Base-by-base conservation (phyloP, 1,140 invertebrate genomes). In the Rhagoletis zephyria region DNA sequence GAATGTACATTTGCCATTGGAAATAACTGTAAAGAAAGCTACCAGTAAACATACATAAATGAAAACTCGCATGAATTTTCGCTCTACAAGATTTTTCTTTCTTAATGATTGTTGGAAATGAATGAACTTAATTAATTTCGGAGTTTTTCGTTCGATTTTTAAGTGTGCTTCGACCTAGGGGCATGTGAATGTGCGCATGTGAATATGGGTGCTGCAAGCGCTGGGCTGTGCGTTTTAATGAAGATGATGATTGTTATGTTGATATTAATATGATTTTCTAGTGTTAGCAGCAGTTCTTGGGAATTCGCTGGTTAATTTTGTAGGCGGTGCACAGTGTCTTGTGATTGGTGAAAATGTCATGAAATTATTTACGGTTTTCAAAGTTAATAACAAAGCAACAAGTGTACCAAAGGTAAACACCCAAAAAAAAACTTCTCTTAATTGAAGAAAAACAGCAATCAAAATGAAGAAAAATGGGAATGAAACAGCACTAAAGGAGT, bases 61-160 rank as follows among this genome's bases (percentile, higher is more conserved):
- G 42, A 14, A 74, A 74, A 74, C 42, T 74, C 67, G 40, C 67
- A 42, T 14, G 40, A 45, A 14, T 45, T 74, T 74, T 42, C 42
- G 65, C 65, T 14, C 4, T 45, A 45, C 67, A 70, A 42, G 67
- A 70, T 70, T 70, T 14, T 70, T 74, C 16, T 42, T 48, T 42
- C 67, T 10, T 42, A 16, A 45, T 74, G 40, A 16, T n/a, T 12
- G 67, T 48, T 48, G 10, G 67, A 74, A 74, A 74, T 74, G 67
- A 48, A 74, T 74, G 74, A 81, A 56, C 74, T 59, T 56, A 81
- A 81, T 81, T 81, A 81, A 56, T 81, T 81, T 81, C 19, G 48
- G 16, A 56, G 48, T 59, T 81, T 30, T 56, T 81, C 42, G 74
- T 81, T n/a, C n/a, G 56, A 81, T 59, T 56, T 81, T 30, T 3